These are phyloP conservation scores for Malurus cyaneus DNA, from an alignment of 2,113 vertebrate species.

Conservation along the genomic window DNA sequence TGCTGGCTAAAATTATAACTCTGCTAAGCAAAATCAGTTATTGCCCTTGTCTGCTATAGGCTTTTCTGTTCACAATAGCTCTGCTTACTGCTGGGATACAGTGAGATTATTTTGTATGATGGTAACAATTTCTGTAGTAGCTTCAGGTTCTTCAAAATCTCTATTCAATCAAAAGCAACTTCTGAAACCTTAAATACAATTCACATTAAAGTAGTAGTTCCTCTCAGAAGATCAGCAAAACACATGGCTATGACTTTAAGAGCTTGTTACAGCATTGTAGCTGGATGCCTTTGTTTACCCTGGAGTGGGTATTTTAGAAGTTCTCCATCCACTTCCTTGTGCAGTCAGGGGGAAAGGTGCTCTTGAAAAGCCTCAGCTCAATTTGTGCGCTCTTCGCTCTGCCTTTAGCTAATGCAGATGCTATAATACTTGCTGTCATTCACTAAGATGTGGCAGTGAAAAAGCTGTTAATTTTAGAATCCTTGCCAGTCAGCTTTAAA, in stretches of 20 bases:
- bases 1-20: not conserved
- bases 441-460: not conserved
- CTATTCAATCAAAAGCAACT: not conserved
- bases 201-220: not conserved
- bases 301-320: not conserved
- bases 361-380: not conserved
- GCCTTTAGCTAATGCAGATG: not conserved
- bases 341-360: not conserved
- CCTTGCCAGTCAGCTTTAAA: not conserved
- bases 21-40: not conserved
- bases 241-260: not conserved
- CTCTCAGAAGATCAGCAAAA: not conserved
- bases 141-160: not conserved
- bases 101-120: not conserved
- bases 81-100: not conserved
- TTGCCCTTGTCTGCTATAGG: not conserved
- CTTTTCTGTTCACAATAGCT: not conserved
- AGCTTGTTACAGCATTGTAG: not conserved
- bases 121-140: not conserved
- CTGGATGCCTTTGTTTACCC: not conserved
- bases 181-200: not conserved
- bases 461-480: not conserved
- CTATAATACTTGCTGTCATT: fast-evolving
- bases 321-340: not conserved
- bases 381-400: not conserved